Base-by-base conservation (phyloP, 2,888 invertebrate genomes). In the Crossocerus cetratus region DNA sequence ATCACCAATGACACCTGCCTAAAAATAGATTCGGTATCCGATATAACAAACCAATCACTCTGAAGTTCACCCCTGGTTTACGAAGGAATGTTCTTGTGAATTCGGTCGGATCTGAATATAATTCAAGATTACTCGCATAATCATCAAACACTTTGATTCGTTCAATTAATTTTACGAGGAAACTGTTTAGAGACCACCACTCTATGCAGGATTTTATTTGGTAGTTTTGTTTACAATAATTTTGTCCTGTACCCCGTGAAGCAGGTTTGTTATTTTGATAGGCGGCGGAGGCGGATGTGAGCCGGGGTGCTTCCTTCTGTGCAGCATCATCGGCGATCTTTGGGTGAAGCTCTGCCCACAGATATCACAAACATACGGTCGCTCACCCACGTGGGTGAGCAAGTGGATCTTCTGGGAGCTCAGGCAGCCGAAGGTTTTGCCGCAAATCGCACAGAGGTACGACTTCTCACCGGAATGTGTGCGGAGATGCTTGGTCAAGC, bases 321-420 rank as follows among this genome's bases (percentile, higher is more conserved):
- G 88, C 4, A 86, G 74, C 86, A 89, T 87, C 88, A 89, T 89
- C 5, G 88, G 87, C 8, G 89, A 85, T 11, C 88, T 79, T 69
- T 89, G 89, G 0, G 89, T 88, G 69, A 88, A 89, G 54, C 86
- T 88, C 59, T 87, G 86, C 0, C 87, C 88, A 64, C 89, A 89
- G 2, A 89, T 83, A 55, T 89, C 88, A 32, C 89, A 89, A 0
- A 88, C 82, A 58, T 89, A 89, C 0, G 89, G 89, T n/a, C 86
- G 73, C 42, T 88, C 87, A 0, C 88, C 88, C 0, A 88, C 85
- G 49, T 89, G 88, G 0, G 84, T 88, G 1, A 86, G 64, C 2
- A 87, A 66, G 58, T 87, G 87, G 44, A 89, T 85, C 71, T 88
- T 88, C 63, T 86, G 87, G 0, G 88, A 88, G 72, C 86, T 87